These are phyloP conservation scores for Phrynocephalus vlangalii DNA, from an alignment of 2,797 vertebrate species.

Conservation along the genomic window DNA sequence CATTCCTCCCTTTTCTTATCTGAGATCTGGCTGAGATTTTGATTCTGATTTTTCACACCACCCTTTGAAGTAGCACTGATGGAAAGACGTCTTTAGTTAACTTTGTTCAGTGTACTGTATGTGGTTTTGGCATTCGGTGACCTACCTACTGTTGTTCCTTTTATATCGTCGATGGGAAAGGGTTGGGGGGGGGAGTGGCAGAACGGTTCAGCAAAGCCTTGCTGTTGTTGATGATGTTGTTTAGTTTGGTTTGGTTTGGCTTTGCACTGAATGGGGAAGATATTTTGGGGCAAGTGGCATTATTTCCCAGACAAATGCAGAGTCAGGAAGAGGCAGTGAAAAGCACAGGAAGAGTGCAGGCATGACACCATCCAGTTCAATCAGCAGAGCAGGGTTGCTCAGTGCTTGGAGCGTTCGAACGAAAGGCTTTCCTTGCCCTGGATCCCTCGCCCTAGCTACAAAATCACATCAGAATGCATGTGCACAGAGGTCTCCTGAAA, in stretches of 20 bases:
- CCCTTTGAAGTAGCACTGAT: neutral
- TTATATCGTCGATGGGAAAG: neutral
- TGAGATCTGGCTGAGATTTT: neutral
- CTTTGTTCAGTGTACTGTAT: neutral
- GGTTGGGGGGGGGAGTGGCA: neutral
- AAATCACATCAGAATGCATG: neutral
- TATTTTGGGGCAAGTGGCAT: constrained; percentile 22
- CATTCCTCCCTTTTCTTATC: neutral
- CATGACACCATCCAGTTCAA: constrained; percentile 44
- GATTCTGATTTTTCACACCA: neutral
- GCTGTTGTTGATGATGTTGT: neutral
- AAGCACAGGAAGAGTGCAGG: constrained; percentile 29
- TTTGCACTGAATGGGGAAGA: neutral
- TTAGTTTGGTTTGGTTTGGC: too few species aligned
- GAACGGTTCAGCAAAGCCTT: rapidly evolving
- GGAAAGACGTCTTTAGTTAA: constrained; percentile 35
- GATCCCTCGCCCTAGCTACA: neutral
- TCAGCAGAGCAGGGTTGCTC: constrained; percentile 37
- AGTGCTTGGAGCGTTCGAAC: constrained; percentile 57
- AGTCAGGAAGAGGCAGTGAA: constrained; percentile 53
- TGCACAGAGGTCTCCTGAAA: constrained; percentile 46
- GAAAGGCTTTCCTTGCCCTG: constrained; percentile 42
- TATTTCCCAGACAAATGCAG: constrained; percentile 13
- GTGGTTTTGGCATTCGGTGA: neutral
- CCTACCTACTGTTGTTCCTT: neutral